A percentile compares a stretch with the other conserved stretches of the same genome.
These are phyloP conservation scores for Junonia oenone DNA, from an alignment of 2,888 invertebrate species.

Conservation along the genomic window DNA sequence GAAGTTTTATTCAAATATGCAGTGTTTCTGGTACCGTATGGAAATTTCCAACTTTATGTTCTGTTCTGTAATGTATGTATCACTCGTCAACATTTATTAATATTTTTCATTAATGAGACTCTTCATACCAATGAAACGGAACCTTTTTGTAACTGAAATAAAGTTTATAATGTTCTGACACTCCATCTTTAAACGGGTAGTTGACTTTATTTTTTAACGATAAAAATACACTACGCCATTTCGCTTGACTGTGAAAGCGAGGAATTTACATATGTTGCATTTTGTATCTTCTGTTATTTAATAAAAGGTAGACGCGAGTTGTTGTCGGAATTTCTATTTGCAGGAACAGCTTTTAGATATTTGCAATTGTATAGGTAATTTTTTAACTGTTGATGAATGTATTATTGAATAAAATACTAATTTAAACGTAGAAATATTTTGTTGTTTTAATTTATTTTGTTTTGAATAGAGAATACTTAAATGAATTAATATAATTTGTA, in stretches of 20 bases:
- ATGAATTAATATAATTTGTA: too few relatives aligned
- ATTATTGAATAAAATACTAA: too few relatives aligned
- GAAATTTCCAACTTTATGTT: background rate
- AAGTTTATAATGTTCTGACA: background rate
- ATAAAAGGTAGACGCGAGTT: constrained; percentile 12
- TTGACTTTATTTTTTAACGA: constrained; percentile 4
- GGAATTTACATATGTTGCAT: constrained; percentile 22
- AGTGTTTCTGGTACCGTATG: background rate
- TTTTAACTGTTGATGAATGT: background rate
- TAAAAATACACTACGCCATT: constrained; percentile 10
- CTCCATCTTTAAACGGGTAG: background rate
- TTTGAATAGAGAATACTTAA: too few relatives aligned
- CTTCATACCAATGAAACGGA: background rate
- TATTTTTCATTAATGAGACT: background rate
- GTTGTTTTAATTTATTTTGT: too few relatives aligned
- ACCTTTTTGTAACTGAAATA: background rate
- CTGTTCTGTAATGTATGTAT: background rate
- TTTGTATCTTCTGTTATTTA: constrained; percentile 20
- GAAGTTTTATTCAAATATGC: background rate
- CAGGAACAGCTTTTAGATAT: background rate
- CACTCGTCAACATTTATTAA: background rate
- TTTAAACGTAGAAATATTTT: too few relatives aligned
- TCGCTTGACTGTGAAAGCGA: constrained; percentile 15
- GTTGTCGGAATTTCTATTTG: constrained; percentile 11
- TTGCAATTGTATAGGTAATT: background rate